A percentile compares a stretch with the other conserved stretches of the same genome.
These are phyloP conservation scores for Pterobdella sp. DNA, from an alignment of 2,888 invertebrate species.

Conservation along the genomic window DNA sequence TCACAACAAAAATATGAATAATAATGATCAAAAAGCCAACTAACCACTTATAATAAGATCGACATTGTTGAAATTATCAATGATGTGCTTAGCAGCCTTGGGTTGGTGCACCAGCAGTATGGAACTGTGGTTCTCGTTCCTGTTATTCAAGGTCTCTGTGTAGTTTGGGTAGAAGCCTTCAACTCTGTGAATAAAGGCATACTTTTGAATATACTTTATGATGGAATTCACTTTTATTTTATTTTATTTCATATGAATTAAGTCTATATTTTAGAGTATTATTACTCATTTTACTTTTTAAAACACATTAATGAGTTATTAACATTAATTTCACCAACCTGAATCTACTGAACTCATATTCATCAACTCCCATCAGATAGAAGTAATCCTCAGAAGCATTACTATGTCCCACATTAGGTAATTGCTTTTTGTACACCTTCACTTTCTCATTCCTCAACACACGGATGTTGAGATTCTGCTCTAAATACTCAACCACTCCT, in stretches of 20 bases:
- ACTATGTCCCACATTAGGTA: too few species aligned
- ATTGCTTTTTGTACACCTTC: neutral
- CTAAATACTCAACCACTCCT: neutral
- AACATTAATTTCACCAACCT: neutral
- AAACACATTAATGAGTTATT: neutral
- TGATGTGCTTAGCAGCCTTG: constrained; percentile 4
- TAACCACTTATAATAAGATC: neutral
- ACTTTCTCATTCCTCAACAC: neutral
- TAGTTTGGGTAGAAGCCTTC: neutral
- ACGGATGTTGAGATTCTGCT: neutral
- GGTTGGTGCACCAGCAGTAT: constrained; percentile 7
- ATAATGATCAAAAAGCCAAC: too few species aligned
- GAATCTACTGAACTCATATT: neutral
- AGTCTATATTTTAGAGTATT: neutral
- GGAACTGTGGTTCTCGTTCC: neutral
- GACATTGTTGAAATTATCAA: neutral
- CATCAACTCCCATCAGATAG: neutral
- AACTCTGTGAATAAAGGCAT: neutral
- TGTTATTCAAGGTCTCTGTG: neutral
- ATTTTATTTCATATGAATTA: neutral
- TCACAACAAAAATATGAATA: neutral
- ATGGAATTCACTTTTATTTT: neutral
- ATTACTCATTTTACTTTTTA: too few species aligned
- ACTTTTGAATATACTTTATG: neutral
- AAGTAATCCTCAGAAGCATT: too few species aligned